phyloP scores from a whole-genome alignment of 2,888 invertebrate species.

The Chrysolina haemoptera region DNA sequence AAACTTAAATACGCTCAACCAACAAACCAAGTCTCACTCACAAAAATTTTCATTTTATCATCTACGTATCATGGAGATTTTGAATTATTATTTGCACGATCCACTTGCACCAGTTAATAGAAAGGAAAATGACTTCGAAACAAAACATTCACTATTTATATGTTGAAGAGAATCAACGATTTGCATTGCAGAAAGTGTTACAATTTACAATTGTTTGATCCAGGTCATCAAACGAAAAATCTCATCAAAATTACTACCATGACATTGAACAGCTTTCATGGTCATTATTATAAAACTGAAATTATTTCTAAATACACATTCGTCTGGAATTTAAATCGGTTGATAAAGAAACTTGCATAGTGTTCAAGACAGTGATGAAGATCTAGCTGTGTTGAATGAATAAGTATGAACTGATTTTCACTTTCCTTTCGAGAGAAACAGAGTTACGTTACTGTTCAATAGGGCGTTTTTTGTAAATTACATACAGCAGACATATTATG shows the following conservation, averaged over 20 bases:
- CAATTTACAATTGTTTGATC: slow-evolving; percentile 39
- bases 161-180: slow-evolving; percentile 38
- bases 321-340: slow-evolving; percentile 35
- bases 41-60: slow-evolving; percentile 40
- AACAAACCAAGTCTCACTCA: slow-evolving; percentile 24
- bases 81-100: not conserved
- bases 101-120: slow-evolving; percentile 7
- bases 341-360: slow-evolving; percentile 16
- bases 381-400: slow-evolving; percentile 6
- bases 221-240: slow-evolving; percentile 49
- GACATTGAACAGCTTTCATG: slow-evolving; percentile 44
- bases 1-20: not conserved
- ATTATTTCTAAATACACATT: slow-evolving; percentile 29
- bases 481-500: no score
- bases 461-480: not conserved
- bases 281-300: slow-evolving; percentile 40
- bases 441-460: not conserved
- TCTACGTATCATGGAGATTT: not conserved
- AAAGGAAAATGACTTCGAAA: slow-evolving; percentile 26
- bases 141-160: slow-evolving; percentile 34
- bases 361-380: not conserved
- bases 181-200: slow-evolving; percentile 50
- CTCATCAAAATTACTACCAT: slow-evolving; percentile 50
- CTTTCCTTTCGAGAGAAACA: slow-evolving; percentile 7
- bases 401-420: slow-evolving; percentile 6